phyloP scores from a whole-genome alignment of 1,140 invertebrate species.

The Ctenoplectra terminalis region DNA sequence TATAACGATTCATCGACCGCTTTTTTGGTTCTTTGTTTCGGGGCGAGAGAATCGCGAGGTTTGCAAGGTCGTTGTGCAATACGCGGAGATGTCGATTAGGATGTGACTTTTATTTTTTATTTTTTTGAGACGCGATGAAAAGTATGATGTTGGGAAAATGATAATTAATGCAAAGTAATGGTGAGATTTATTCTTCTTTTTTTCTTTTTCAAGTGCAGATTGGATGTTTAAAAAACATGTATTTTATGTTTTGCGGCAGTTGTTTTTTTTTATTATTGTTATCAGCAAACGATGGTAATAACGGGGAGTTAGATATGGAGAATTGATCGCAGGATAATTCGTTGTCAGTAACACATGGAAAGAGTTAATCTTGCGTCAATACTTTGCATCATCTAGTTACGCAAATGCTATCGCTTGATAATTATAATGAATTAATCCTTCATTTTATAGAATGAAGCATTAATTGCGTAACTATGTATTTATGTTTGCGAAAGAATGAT shows the following conservation, averaged over 20 bases:
- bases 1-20: constrained; percentile 42
- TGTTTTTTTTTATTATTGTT: too few relatives aligned
- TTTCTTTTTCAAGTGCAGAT: too few relatives aligned
- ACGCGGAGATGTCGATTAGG: neutral
- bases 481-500: neutral
- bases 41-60: neutral
- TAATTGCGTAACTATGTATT: neutral
- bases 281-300: neutral
- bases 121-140: too few relatives aligned
- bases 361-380: neutral
- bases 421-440: constrained; percentile 13
- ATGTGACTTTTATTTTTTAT: too few relatives aligned
- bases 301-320: neutral
- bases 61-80: constrained; percentile 15
- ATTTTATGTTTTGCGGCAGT: too few relatives aligned
- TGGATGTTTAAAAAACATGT: too few relatives aligned
- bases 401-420: neutral
- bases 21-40: constrained; percentile 49
- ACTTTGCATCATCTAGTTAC: neutral
- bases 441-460: neutral
- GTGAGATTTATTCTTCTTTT: too few relatives aligned
- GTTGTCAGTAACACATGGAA: neutral
- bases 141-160: too few relatives aligned
- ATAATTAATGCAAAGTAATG: too few relatives aligned
- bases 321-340: neutral